Evolutionary conservation across 2,888 invertebrate genomes (phyloP), one percentile per base, ranked within the genome.

Genomic region (Lumbricus terrestris): DNA sequence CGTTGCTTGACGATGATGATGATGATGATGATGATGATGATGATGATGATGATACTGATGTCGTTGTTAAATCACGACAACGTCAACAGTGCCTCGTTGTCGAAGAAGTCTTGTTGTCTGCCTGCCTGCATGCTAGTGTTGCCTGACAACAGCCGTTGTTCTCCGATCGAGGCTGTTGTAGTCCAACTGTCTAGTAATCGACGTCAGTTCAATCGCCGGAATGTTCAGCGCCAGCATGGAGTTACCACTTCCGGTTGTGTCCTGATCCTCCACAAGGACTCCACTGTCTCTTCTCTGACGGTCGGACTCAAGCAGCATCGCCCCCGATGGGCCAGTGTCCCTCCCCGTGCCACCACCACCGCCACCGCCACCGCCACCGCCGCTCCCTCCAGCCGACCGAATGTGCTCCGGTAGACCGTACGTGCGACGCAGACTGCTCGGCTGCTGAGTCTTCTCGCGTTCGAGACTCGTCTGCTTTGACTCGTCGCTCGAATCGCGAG

Each of bases 221-320:
- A 85, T 85, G 29, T 34, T 37, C 34, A 85, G 35, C 20, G 85
- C 85, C 85, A 85, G 23, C 85, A 85, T 85, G 2, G 85, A 85
- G 23, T 85, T 85, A 35, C 85, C 85, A 85, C 85, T 85, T 85
- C 85, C 85, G 20, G 85, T 89, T 8, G 83, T 38, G 33, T 91
- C 91, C 33, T 89, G 90, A 54, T 91, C 91, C 47, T 91, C 91
- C 13, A 90, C 90, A 37, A 91, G 90, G 18, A 91, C 90, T 29
- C 91, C 91, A 69, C 91, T 91, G 82, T 91, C 91, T 34, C 91
- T 40, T 40, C 88, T 82, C 69, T 91, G 90, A 33, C 89, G 82
- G 33, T 90, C 90, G 16, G 90, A 33, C 13, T 90, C 90, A 11
- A 82, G 37, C 38, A 90, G 40, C 37, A 37, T 35, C 13, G 37